Base-by-base conservation (phyloP, 2,113 vertebrate genomes). In the Megatriorchis doriae region DNA sequence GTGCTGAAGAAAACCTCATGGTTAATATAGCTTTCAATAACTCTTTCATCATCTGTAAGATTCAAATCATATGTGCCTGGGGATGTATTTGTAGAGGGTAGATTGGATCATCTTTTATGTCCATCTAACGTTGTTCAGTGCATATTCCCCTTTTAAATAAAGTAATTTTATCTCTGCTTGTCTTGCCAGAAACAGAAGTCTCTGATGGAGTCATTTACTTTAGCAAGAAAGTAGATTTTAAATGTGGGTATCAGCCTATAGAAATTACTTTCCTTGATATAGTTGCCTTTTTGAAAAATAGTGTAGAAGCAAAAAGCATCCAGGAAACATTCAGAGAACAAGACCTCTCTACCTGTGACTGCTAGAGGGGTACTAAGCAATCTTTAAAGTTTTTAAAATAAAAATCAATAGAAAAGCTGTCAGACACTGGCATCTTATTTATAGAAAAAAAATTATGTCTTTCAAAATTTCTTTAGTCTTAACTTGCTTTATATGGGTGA, bases 381-480 rank as follows among this genome's bases (percentile, higher is more conserved):
- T 68, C 67, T 65, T 88, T 56, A 61, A 74, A 50, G 22, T 75
- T 94, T 96, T 81, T 6, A 78, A 71, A 93, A 61, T 36, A 89
- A 74, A 91, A 94, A 93, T 85, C 73, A 91, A 79, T 82, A 56
- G 34, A 73, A 85, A 89, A 95, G 6, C 62, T 89, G 62, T 85
- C 61, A 87, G 59, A 32, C 16, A 71, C 23, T 61, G 38, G 25
- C 36, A 85, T 78, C 61, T 63, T 87, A 87, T 66, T 93, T 94
- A 53, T 9, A 61, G 61, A 59, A 1, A 29, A 82, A 67, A 81
- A 48, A 9, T 3, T 2, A 23, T 11, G 2, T 50, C 20, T 52
- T 88, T 50, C 26, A 63, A 53, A 89, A 89, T 86, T 84, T 74
- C 22, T 71, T 90, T 36, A 71, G 13, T 71, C 38, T 68, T 75